Evolutionary conservation across 2,113 vertebrate species (phyloP).

Genomic region (Collichthys lucidus): DNA sequence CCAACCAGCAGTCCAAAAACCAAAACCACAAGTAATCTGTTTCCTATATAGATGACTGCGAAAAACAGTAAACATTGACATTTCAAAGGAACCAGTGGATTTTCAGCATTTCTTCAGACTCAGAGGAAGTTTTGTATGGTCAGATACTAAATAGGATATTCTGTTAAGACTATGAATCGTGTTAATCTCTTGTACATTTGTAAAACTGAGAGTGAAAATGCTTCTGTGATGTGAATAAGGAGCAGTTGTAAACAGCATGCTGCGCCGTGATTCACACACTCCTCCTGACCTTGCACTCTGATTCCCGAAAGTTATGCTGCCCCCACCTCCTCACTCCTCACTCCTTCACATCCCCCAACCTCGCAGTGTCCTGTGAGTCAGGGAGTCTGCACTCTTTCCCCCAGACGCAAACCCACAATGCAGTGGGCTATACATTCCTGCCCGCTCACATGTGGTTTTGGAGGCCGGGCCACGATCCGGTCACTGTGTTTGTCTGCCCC

Average conservation of each 20-base stretch:
- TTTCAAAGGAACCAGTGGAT: no score
- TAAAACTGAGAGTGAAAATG: background rate
- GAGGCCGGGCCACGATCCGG: conserved; percentile 56
- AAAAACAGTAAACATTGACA: no score
- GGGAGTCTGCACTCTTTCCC: conserved; percentile 54
- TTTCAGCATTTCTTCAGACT: no score
- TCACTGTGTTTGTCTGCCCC: conserved; percentile 52
- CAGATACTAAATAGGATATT: no score
- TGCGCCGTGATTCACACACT: conserved; percentile 66
- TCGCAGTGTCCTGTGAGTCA: conserved; percentile 77
- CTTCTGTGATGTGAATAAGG: background rate
- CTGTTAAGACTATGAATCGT: no score
- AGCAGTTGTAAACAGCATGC: conserved; percentile 5
- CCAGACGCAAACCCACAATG: conserved; percentile 66
- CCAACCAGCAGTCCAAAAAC: no score
- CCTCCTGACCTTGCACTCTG: conserved; percentile 26
- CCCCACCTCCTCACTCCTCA: background rate
- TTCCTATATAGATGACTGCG: no score
- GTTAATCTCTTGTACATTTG: no score
- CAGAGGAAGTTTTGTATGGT: no score
- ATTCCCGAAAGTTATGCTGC: conserved; percentile 66
- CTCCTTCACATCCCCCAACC: conserved; percentile 30
- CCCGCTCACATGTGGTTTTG: conserved; percentile 73
- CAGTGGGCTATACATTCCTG: conserved; percentile 75
- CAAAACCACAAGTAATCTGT: no score